phyloP scores from a whole-genome alignment of 1,140 invertebrate species.

The Sarcophaga bullata region DNA sequence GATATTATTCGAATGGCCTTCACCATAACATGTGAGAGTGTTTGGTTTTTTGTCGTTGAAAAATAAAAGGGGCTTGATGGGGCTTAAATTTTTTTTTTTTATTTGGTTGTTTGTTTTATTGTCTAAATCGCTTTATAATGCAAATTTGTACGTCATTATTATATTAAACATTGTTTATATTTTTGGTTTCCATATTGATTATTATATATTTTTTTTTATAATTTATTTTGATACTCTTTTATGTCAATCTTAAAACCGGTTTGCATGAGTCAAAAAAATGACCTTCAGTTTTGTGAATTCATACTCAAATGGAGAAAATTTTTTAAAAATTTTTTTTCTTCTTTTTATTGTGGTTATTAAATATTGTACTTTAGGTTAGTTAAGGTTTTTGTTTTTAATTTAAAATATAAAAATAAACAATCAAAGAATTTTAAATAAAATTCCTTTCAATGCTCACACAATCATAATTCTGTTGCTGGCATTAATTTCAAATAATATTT shows the following conservation, averaged over 20 bases:
- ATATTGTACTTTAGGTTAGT: too few relatives aligned
- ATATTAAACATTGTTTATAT: neutral
- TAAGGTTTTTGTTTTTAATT: too few relatives aligned
- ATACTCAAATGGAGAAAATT: neutral
- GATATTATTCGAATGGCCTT: neutral
- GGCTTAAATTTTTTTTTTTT: too few relatives aligned
- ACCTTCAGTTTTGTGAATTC: neutral
- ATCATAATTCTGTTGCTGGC: too few relatives aligned
- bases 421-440: too few relatives aligned
- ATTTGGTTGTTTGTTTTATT: neutral
- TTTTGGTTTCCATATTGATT: neutral
- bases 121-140: neutral
- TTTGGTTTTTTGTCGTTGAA: neutral
- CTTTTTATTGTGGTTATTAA: too few relatives aligned
- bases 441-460: too few relatives aligned
- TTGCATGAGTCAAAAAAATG: neutral
- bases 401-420: too few relatives aligned
- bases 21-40: neutral
- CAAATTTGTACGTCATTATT: slow-evolving; percentile 14
- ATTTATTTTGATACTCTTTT: neutral
- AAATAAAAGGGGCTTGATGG: neutral
- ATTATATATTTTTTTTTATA: neutral
- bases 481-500: too few relatives aligned
- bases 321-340: neutral
- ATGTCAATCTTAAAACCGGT: neutral